phyloP scores from a whole-genome alignment of 2,888 invertebrate genomes.

The Spicauda simplicius region DNA sequence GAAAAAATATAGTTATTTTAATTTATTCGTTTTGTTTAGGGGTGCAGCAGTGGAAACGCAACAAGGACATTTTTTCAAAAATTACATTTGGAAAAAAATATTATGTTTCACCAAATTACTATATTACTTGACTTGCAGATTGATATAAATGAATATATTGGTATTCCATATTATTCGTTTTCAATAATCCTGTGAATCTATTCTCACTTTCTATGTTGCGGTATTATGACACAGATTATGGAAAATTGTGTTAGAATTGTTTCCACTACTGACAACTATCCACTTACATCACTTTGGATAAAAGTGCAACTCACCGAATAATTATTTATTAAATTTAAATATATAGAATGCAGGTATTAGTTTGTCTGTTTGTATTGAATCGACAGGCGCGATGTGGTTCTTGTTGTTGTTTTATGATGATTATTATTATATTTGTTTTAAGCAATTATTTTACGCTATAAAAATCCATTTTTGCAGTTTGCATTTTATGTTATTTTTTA shows the following conservation, averaged over 20 bases:
- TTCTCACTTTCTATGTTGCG: too few species aligned
- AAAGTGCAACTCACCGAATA: constrained; percentile 12
- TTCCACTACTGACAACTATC: background rate
- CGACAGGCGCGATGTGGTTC: constrained; percentile 54
- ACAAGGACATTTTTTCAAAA: too few species aligned
- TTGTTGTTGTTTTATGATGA: constrained; percentile 51
- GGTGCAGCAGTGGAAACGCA: constrained; percentile 1
- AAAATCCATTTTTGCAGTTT: constrained; percentile 57
- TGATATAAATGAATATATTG: too few species aligned
- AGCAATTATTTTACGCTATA: constrained; percentile 51
- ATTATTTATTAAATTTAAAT: constrained; percentile 14
- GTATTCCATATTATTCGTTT: too few species aligned
- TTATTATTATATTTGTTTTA: constrained; percentile 49
- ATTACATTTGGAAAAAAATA: too few species aligned
- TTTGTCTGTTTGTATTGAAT: constrained; percentile 39
- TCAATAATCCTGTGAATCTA: too few species aligned
- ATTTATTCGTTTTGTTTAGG: constrained; percentile 7
- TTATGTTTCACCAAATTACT: too few species aligned
- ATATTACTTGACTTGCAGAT: too few species aligned
- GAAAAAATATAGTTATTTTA: constrained; percentile 6
- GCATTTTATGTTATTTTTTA: constrained; percentile 68
- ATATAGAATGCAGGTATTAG: constrained; percentile 35
- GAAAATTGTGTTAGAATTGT: background rate
- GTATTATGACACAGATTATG: too few species aligned
- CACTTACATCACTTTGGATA: constrained; percentile 4